Base-by-base conservation (phyloP, 2,888 invertebrate genomes). In the Coelopa pilipes region DNA sequence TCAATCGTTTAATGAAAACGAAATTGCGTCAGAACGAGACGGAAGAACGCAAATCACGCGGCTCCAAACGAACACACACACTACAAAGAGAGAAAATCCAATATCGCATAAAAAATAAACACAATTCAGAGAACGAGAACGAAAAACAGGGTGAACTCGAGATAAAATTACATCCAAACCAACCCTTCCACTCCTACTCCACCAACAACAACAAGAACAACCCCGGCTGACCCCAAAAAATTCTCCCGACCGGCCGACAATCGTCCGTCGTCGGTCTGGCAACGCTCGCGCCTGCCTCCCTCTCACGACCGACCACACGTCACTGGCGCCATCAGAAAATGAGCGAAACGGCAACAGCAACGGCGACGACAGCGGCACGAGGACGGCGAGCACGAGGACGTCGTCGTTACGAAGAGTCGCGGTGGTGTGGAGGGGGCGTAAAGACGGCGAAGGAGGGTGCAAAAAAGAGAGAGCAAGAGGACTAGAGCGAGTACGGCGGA, bases 241-340 rank as follows among this genome's bases (percentile, higher is more conserved):
- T 7, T 7, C 34, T 34, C 34, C 34, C 34, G 7, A 2, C 34
- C 34, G 2, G 4, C 34, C 34, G 7, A 2, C 34, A 34, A 34
- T 34, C 34, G 34, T 15, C 45, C 53, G 24, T 7, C 34, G 53
- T 34, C 15, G 11, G 55, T 63, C 49, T 15, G 63, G 70, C 65
- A 65, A 17, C 60, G 11, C 65, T 65, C n/a, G 59, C 57, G 3
- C 21, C 57, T 63, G 4, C 3, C 19, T 59, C 59, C 5, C 45
- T 3, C 21, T 53, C n/a, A 34, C 45, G 55, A 24, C 34, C 11
- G 24, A 17, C 59, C 59, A 46, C 65, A 72, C 65, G 66, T 72
- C 72, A 59, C 65, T 59, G 72, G 72, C 72, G 66, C 72, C 72
- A 72, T 57, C 55, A n/a, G 57, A 47, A 47, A 53, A 65, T 55